Evolutionary conservation across 1,140 invertebrate species (phyloP).

Genomic region (Brachionus angularis): DNA sequence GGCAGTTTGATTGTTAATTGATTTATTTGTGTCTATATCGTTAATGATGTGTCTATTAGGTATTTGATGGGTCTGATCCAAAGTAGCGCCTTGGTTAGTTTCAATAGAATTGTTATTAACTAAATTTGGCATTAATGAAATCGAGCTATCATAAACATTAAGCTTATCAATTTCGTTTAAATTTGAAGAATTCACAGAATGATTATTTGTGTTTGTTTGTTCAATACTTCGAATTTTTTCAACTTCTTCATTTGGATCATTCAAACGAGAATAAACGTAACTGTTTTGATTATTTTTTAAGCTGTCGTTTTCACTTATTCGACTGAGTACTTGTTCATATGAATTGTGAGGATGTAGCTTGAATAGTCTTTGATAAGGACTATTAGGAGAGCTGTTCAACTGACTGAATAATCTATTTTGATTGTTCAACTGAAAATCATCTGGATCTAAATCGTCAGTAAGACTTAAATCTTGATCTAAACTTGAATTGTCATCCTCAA

Average conservation of each 20-base stretch:
- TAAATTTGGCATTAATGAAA: too few species aligned
- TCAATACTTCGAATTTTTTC: conserved; percentile 9
- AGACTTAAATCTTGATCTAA: conserved; percentile 24
- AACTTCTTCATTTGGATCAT: background rate
- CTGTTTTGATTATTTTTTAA: background rate
- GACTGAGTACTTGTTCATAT: conserved; percentile 23
- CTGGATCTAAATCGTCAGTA: background rate
- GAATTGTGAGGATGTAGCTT: conserved; percentile 2
- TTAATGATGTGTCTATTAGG: conserved; percentile 19
- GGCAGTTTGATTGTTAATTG: background rate
- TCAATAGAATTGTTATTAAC: too few species aligned
- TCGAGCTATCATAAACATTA: too few species aligned
- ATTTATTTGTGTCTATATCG: conserved; percentile 3
- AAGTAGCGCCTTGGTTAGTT: background rate
- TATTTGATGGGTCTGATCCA: conserved; percentile 16
- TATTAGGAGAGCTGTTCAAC: conserved; percentile 25
- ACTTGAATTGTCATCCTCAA: conserved; percentile 30
- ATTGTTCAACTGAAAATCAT: too few species aligned
- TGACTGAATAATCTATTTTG: background rate
- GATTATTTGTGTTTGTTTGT: too few species aligned
- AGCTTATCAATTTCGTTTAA: too few species aligned
- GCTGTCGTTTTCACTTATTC: conserved; percentile 8
- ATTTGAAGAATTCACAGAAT: too few species aligned
- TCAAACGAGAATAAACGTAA: too few species aligned
- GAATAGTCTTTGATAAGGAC: conserved; percentile 3